Percentiles rank a stretch among this genome's conserved stretches.
Conservation (phyloP, 2,113 vertebrate genomes). For the Illadopsis cleaveri region DNA sequence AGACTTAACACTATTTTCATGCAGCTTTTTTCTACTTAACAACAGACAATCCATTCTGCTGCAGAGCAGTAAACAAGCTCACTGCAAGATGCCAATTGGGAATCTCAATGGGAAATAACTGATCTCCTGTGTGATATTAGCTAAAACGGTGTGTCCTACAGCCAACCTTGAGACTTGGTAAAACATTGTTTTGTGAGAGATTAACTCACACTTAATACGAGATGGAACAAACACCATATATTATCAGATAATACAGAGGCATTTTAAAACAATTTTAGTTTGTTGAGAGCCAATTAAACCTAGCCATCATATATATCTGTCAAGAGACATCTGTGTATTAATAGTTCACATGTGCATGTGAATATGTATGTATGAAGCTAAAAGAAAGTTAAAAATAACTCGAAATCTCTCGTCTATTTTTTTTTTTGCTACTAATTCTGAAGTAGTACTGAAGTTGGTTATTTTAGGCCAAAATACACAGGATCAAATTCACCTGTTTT, state of each 20-base stretch:
- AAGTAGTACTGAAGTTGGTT: neutral
- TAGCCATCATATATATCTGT: neutral
- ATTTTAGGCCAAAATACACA: neutral
- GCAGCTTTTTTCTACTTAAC: slow-evolving; percentile 16
- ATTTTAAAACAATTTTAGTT: neutral
- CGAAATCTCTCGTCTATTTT: neutral
- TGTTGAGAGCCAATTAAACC: neutral
- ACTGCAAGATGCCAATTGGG: slow-evolving; percentile 33
- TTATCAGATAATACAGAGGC: slow-evolving; percentile 14
- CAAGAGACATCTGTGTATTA: neutral
- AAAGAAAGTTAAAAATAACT: neutral
- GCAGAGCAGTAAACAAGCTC: slow-evolving; percentile 49
- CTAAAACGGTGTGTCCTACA: slow-evolving; percentile 57
- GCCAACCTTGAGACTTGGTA: slow-evolving; percentile 60
- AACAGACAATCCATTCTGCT: slow-evolving; percentile 3
- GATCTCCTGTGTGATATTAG: slow-evolving; percentile 61
- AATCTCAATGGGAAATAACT: slow-evolving; percentile 63
- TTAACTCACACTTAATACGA: slow-evolving; percentile 27
- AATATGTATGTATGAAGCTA: neutral
- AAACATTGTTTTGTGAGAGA: slow-evolving; percentile 18
- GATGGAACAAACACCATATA: neutral
- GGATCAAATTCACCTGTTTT: neutral
- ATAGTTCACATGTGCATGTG: neutral
- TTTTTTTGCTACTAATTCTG: neutral
- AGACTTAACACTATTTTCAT: slow-evolving; percentile 36